A percentile compares a stretch with the other conserved stretches of the same genome.
These are phyloP conservation scores for Leucoraja ocellata DNA, from an alignment of 2,797 vertebrate genomes.

Conservation along the genomic window DNA sequence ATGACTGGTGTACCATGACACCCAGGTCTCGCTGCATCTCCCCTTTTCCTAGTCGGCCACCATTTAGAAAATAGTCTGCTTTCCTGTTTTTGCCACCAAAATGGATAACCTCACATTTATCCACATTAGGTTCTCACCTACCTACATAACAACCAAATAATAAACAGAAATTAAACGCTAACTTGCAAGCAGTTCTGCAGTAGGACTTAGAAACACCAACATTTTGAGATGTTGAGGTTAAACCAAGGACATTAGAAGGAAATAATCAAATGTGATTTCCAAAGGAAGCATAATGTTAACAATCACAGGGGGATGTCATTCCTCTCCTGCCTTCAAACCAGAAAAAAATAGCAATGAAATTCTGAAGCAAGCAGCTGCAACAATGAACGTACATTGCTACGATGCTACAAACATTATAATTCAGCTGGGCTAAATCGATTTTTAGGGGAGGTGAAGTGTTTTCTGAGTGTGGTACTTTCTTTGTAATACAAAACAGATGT, in stretches of 20 bases:
- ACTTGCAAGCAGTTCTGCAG: not conserved
- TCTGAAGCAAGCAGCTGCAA: conserved; percentile 34
- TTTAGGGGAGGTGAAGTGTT: conserved; percentile 42
- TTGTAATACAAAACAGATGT: conserved; percentile 52
- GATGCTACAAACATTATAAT: conserved; percentile 38
- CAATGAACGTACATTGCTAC: not conserved
- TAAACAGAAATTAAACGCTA: not conserved
- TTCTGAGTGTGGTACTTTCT: conserved; percentile 41
- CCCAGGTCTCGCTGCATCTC: too few species aligned
- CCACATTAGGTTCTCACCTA: not conserved
- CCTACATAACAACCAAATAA: not conserved
- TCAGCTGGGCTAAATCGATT: conserved; percentile 39
- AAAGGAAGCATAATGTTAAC: conserved; percentile 14
- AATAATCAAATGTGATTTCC: conserved; percentile 9
- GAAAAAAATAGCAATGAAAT: conserved; percentile 26
- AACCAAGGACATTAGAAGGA: conserved; percentile 23
- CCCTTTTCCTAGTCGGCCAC: too few species aligned
- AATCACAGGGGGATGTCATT: conserved; percentile 26
- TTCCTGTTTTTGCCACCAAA: too few species aligned
- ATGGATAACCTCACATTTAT: too few species aligned
- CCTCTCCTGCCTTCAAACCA: conserved; percentile 22
- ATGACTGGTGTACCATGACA: too few species aligned
- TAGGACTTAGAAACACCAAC: not conserved
- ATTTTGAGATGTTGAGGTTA: not conserved
- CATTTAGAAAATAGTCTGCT: too few species aligned